Evolutionary conservation across 2,113 vertebrate genomes (phyloP).

Genomic region (Ellobius talpinus): DNA sequence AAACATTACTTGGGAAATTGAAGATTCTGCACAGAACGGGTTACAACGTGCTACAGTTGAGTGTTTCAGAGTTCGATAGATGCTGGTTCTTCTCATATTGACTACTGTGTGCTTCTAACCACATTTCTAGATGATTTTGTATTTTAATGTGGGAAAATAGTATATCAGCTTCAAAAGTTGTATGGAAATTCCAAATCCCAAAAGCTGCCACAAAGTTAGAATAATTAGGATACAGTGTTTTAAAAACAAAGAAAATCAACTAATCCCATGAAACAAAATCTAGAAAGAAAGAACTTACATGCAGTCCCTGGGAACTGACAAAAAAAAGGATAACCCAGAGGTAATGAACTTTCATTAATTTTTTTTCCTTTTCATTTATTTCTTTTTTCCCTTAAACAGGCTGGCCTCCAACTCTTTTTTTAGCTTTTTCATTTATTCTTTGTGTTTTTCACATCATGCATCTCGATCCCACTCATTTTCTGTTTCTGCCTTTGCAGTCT

Average conservation of each 20-base stretch:
- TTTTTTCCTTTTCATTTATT: neutral
- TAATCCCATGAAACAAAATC: neutral
- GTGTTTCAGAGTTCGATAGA: neutral
- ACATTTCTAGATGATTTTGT: neutral
- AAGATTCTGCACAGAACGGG: neutral
- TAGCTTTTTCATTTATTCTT: neutral
- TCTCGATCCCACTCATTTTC: neutral
- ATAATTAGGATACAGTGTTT: neutral
- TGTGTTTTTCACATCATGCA: neutral
- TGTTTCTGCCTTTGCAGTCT: neutral
- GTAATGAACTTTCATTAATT: neutral
- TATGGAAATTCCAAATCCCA: neutral
- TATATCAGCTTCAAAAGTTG: neutral
- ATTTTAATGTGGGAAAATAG: neutral
- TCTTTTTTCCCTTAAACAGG: neutral
- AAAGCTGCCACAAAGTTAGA: neutral
- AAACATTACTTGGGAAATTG: neutral
- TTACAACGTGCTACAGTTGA: neutral
- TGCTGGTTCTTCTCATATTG: neutral
- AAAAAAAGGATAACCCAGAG: neutral
- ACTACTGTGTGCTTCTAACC: neutral
- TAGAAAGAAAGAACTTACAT: neutral
- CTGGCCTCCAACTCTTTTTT: neutral
- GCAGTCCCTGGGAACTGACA: neutral
- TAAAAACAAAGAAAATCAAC: neutral